Evolutionary conservation across 1,140 invertebrate genomes (phyloP), one percentile per base, ranked within the genome.

Genomic region (Caenorhabditis inopinata): DNA sequence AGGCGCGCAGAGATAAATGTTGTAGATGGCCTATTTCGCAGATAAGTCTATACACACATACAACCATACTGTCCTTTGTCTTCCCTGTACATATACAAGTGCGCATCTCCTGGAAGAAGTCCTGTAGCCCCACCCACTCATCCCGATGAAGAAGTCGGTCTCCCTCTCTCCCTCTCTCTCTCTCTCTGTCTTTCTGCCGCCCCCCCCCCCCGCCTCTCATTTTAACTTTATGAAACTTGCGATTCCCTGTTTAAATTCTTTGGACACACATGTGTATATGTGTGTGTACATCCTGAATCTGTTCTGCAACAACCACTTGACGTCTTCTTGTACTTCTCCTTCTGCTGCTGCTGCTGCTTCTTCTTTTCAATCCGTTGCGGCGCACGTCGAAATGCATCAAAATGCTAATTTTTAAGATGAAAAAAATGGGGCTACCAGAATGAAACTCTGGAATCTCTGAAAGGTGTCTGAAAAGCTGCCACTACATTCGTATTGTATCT

Each of bases 21-120:
- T 68, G 58, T 68, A 68, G 58, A 68, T 68, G 58, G 58, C 58
- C 58, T 68, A 68, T 68, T 68, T 68, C 58, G 58, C 58, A 68
- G 58, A 68, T 68, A 68, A 68, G 58, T 68, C 58, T 68, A 68
- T 68, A 68, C 58, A 68, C 58, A 68, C 58, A 68, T 68, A 68
- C 58, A 68, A 68, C 58, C 58, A 68, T 68, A 68, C 58, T 68
- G 58, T 68, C 58, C 58, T 68, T 68, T 68, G 58, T 68, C 58
- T 68, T 62, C 35, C 58, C 58, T 68, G 58, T 68, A 68, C 58
- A 68, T 68, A 68, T 68, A 68, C 58, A 68, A 68, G 58, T 68
- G 58, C 58, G 58, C 58, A 68, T 68, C 58, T 68, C 58, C 58
- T 68, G 58, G 58, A 68, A 68, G 58, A 68, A 68, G 58, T 68